These are phyloP conservation scores for Fopius arisanus DNA, from an alignment of 1,140 invertebrate species.

Conservation along the genomic window DNA sequence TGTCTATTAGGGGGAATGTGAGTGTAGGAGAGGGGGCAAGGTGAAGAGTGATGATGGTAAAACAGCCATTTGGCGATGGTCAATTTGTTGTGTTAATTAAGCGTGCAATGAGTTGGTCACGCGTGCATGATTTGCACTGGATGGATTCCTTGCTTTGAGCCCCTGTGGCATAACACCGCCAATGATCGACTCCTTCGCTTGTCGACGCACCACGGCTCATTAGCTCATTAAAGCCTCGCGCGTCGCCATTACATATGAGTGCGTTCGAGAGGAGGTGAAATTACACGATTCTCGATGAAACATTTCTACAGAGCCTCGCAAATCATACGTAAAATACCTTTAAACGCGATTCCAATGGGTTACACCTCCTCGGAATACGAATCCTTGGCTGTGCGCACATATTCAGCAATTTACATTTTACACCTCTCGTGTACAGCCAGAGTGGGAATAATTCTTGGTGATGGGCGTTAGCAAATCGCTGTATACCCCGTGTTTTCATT, in stretches of 20 bases:
- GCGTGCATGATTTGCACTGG: conserved; percentile 3
- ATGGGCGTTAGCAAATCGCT: not conserved
- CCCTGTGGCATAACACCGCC: conserved; percentile 7
- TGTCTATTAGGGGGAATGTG: too few relatives aligned
- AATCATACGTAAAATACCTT: conserved; percentile 34
- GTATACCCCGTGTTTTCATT: not conserved
- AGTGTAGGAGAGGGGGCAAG: not conserved
- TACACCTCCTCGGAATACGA: conserved; percentile 18
- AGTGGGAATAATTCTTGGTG: conserved; percentile 7
- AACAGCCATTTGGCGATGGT: conserved; percentile 48
- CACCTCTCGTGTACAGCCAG: conserved; percentile 13
- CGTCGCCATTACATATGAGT: conserved; percentile 17
- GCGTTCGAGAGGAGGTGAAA: not conserved
- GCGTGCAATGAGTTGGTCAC: conserved; percentile 44
- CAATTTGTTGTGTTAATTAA: conserved; percentile 59
- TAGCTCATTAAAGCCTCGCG: conserved; percentile 39
- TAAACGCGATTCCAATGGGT: conserved; percentile 39
- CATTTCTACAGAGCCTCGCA: conserved; percentile 27
- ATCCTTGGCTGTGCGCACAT: conserved; percentile 10
- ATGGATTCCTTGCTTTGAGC: conserved; percentile 17
- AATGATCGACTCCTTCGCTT: conserved; percentile 27
- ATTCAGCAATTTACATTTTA: conserved; percentile 31
- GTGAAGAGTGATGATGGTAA: conserved; percentile 38
- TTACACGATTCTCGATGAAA: not conserved
- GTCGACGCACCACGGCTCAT: conserved; percentile 35